A percentile compares a stretch with the other conserved stretches of the same genome.
Conservation (phyloP, 2,888 invertebrate species). For the Marronus borbonicus region DNA sequence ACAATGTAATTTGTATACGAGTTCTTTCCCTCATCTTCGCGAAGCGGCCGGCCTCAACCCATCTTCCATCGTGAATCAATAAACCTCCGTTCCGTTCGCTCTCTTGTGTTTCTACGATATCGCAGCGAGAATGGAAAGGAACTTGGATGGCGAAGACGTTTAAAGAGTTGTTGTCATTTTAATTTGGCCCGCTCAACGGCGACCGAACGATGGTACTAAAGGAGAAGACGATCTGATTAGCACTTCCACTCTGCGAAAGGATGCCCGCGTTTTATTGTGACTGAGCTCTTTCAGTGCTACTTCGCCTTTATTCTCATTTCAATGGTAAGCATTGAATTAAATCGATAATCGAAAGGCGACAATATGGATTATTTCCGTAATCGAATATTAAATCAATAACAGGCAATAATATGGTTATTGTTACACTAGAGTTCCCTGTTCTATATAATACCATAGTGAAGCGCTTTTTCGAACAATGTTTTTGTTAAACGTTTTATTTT, state of each 20-base stretch:
- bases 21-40: background rate
- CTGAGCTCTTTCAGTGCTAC: background rate
- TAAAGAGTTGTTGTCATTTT: background rate
- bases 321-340: too few relatives aligned
- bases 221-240: background rate
- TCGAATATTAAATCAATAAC: too few relatives aligned
- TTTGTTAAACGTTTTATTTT: too few relatives aligned
- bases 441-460: too few relatives aligned
- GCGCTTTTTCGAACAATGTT: too few relatives aligned
- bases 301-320: too few relatives aligned
- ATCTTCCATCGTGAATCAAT: conserved; percentile 13
- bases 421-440: too few relatives aligned
- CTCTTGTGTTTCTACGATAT: background rate
- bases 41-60: conserved; percentile 9
- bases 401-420: too few relatives aligned
- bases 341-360: too few relatives aligned
- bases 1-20: conserved; percentile 2
- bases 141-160: background rate
- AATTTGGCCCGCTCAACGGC: background rate
- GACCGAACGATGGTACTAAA: background rate
- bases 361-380: too few relatives aligned
- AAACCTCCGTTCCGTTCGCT: background rate
- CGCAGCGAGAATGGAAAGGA: background rate
- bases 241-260: background rate
- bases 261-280: background rate